Conservation (phyloP, 1,140 invertebrate species). For the Notospermus geniculatus region DNA sequence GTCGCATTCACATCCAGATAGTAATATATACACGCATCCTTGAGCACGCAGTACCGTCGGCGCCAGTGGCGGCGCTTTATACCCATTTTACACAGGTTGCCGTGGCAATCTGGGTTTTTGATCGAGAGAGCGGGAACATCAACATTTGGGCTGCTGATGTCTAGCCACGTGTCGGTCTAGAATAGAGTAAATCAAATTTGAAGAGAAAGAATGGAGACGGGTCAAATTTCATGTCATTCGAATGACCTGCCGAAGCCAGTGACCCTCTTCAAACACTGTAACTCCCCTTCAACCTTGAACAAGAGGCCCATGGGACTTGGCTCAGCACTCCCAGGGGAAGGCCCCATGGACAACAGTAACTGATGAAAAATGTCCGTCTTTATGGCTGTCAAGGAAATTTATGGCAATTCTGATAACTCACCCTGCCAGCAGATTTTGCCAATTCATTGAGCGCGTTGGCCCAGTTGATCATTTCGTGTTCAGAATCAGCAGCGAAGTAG, state of each 20-base stretch:
- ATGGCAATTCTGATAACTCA: too few species aligned
- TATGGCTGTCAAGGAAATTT: neutral
- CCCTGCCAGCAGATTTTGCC: constrained; percentile 40
- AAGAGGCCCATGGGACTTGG: too few species aligned
- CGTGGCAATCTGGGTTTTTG: constrained; percentile 82
- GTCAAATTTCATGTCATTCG: too few species aligned
- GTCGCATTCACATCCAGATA: constrained; percentile 84
- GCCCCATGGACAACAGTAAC: too few species aligned
- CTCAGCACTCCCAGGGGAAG: too few species aligned
- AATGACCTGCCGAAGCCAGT: too few species aligned
- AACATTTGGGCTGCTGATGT: constrained; percentile 62
- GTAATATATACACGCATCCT: constrained; percentile 93
- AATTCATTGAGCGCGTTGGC: constrained; percentile 60
- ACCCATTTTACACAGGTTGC: constrained; percentile 79
- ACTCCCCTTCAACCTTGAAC: too few species aligned
- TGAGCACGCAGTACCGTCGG: constrained; percentile 88
- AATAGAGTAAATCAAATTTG: constrained; percentile 14
- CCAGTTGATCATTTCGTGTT: constrained; percentile 75
- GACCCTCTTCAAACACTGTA: too few species aligned
- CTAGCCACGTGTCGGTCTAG: constrained; percentile 76
- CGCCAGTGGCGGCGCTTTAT: constrained; percentile 76
- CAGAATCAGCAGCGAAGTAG: constrained; percentile 76
- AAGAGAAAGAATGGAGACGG: too few species aligned
- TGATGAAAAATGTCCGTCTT: too few species aligned
- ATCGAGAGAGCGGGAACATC: constrained; percentile 63